A percentile compares a stretch with the other conserved stretches of the same genome.
phyloP scores from a whole-genome alignment of 2,797 vertebrate species.

The Artibeus jamaicensis region DNA sequence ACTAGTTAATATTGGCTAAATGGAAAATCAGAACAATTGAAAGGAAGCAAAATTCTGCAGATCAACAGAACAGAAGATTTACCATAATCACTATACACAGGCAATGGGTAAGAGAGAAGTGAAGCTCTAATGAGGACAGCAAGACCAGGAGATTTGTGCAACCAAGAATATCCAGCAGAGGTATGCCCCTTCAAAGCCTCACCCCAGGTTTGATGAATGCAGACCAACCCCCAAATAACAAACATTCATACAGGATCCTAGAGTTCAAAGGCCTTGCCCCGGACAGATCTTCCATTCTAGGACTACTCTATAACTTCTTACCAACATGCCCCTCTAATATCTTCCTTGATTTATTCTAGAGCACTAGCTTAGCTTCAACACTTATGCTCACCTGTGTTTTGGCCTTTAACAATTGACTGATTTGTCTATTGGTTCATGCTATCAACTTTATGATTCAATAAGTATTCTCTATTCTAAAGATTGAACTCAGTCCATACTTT shows the following conservation, averaged over 20 bases:
- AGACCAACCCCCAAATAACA: neutral
- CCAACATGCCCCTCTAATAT: neutral
- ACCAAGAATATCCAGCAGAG: neutral
- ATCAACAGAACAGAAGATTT: neutral
- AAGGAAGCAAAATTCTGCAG: neutral
- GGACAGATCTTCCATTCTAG: neutral
- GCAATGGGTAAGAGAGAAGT: neutral
- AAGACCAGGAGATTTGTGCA: neutral
- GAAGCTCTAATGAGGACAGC: neutral
- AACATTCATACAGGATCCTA: neutral
- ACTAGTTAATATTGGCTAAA: neutral
- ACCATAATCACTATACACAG: neutral
- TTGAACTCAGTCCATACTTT: neutral
- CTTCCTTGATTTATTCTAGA: neutral
- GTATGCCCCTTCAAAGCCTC: neutral
- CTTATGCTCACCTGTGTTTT: neutral
- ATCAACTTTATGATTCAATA: neutral
- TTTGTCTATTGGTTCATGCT: neutral
- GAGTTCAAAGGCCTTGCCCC: neutral
- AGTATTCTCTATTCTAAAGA: neutral
- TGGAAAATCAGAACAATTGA: neutral
- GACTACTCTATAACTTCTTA: neutral
- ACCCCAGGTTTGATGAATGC: neutral
- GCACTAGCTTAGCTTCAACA: neutral
- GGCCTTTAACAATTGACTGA: neutral